Evolutionary conservation across 2,888 invertebrate genomes (phyloP).

Genomic region (Spilosoma lubricipeda): DNA sequence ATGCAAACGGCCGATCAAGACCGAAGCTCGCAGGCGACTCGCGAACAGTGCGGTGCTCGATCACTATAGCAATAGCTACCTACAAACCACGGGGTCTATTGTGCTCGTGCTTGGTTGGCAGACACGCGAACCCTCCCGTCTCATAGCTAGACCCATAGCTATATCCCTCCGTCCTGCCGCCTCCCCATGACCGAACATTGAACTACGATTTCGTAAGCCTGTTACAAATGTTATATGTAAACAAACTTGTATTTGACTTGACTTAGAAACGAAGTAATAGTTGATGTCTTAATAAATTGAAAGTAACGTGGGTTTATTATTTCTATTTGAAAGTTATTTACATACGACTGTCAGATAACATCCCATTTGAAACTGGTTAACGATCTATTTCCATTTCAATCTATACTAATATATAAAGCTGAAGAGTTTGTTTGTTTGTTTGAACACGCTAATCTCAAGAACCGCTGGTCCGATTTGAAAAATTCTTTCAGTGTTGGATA

Average conservation of each 20-base stretch:
- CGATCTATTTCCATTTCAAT: neutral
- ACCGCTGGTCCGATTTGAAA: too few relatives aligned
- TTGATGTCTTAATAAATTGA: conserved; percentile 40
- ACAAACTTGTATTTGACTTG: conserved; percentile 36
- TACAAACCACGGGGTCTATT: conserved; percentile 77
- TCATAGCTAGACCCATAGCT: conserved; percentile 63
- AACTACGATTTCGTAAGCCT: conserved; percentile 49
- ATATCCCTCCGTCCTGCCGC: conserved; percentile 54
- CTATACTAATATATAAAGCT: too few relatives aligned
- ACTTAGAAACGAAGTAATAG: conserved; percentile 32
- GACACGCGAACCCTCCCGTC: conserved; percentile 79
- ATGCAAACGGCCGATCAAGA: conserved; percentile 81
- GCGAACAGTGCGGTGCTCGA: conserved; percentile 67
- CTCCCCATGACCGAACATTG: conserved; percentile 52
- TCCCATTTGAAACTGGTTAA: conserved; percentile 11
- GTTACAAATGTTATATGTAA: conserved; percentile 49
- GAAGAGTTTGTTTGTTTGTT: too few relatives aligned
- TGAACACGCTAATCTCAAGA: too few relatives aligned
- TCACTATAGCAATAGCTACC: conserved; percentile 71
- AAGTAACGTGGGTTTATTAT: conserved; percentile 25
- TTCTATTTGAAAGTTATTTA: conserved; percentile 38
- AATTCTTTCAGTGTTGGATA: too few relatives aligned
- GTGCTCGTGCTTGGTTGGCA: conserved; percentile 69
- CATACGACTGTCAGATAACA: conserved; percentile 39
- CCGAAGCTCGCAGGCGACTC: conserved; percentile 82